phyloP scores from a whole-genome alignment of 1,140 invertebrate genomes.

The Choristoneura fumiferana region DNA sequence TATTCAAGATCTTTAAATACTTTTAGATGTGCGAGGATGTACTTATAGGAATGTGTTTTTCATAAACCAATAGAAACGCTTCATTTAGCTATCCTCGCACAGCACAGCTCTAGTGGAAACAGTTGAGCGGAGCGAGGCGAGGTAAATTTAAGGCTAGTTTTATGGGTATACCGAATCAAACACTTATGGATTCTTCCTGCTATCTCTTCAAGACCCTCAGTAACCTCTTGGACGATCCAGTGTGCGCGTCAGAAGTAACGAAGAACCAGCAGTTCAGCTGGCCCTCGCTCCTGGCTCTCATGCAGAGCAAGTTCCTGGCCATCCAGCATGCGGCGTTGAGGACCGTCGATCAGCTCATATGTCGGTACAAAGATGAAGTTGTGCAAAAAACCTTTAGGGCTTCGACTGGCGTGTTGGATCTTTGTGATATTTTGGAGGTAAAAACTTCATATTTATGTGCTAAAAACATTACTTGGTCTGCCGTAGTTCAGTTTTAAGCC shows the following conservation, averaged over 20 bases:
- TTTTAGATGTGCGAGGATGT: too few species aligned
- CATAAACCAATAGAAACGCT: too few species aligned
- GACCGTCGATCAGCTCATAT: slow-evolving; percentile 63
- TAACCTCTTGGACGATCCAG: slow-evolving; percentile 59
- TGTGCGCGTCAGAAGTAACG: slow-evolving; percentile 67
- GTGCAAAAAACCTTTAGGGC: slow-evolving; percentile 64
- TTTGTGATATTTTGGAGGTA: slow-evolving; percentile 72
- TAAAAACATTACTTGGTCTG: slow-evolving; percentile 8
- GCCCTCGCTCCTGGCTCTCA: slow-evolving; percentile 55
- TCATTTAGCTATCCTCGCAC: too few species aligned
- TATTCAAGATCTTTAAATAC: too few species aligned
- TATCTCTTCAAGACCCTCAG: slow-evolving; percentile 48
- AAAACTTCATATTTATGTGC: neutral
- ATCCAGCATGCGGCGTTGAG: slow-evolving; percentile 61
- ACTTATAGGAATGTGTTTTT: too few species aligned
- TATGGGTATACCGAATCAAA: too few species aligned
- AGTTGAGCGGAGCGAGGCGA: too few species aligned
- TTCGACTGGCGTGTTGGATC: slow-evolving; percentile 62
- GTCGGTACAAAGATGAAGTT: slow-evolving; percentile 57
- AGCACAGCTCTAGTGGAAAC: too few species aligned
- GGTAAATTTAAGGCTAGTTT: too few species aligned
- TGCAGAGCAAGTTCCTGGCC: slow-evolving; percentile 65
- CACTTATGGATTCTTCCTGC: too few species aligned
- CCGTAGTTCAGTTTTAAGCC: too few species aligned
- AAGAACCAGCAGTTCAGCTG: slow-evolving; percentile 69